Base-by-base conservation (phyloP, 2,888 invertebrate species). In the Archips crataeganus region DNA sequence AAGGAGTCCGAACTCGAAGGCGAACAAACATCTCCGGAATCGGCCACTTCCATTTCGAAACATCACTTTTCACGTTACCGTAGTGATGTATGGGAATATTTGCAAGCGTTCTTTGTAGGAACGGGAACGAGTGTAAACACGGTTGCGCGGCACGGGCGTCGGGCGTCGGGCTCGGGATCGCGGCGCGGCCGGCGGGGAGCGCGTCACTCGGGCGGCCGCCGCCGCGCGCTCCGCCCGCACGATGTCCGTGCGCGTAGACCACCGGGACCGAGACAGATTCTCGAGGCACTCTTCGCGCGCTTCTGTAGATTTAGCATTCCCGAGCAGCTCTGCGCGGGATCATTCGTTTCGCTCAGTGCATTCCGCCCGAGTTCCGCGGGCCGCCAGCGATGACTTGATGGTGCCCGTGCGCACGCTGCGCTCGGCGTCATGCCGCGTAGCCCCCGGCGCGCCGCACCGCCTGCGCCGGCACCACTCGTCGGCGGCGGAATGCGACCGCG, bases 211-310 rank as follows among this genome's bases (percentile, higher is more conserved):
- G 87, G 92, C 93, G 93, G 92, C 89, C 87, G 92, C 88, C 87
- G 90, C 90, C 93, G 92, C 90, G 91, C 92, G 91, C 89, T 89
- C 84, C 89, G 91, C 91, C 88, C 93, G 92, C 88, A 89, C 88
- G 85, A 94, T 94, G 94, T 94, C 94, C 85, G 93, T 93, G 84
- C 94, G 94, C 82, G 91, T 88, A 83, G 93, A 93, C 77, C 91
- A 90, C 69, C 92, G 93, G 79, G 94, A 93, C 80, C 92, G 94
- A 77, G 94, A 94, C 79, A 89, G 93, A 80, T 94, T 94, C 81
- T 92, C 94, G 81, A 86, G 94, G 81, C 93, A 94, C 79, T 94
- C 94, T 85, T 94, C 94, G 81, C 94, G 94, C 87, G 94, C 93
- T 84, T 94, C 94, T 63, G 94, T 93, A 64, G 94, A 94, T 79